Evolutionary conservation across 2,888 invertebrate genomes (phyloP).

Genomic region (Drosophila colorata): DNA sequence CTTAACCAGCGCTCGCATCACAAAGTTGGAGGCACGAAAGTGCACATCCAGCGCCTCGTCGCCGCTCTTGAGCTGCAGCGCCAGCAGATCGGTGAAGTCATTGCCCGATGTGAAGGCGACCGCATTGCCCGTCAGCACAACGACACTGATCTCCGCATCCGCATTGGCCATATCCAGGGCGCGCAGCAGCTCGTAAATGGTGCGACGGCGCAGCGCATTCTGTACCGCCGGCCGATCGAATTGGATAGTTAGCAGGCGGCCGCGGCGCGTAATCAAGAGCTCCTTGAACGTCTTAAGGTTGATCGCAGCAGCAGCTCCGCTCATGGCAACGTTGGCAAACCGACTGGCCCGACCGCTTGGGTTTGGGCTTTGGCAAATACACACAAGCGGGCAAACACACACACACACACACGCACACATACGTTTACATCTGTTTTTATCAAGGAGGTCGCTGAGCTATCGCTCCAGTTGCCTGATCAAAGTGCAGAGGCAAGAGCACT

Average conservation of each 20-base stretch:
- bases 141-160: constrained; percentile 89
- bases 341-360: constrained; percentile 36
- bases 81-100: constrained; percentile 57
- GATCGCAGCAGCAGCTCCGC: constrained; percentile 28
- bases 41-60: constrained; percentile 71
- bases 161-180: constrained; percentile 89
- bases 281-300: constrained; percentile 55
- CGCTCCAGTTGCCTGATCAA: constrained; percentile 35
- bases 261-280: constrained; percentile 77
- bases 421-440: constrained; percentile 24
- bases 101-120: constrained; percentile 69
- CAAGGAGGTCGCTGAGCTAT: constrained; percentile 45
- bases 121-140: constrained; percentile 89
- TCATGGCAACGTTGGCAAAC: constrained; percentile 39
- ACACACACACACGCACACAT: too few relatives aligned
- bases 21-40: constrained; percentile 72
- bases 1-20: constrained; percentile 88
- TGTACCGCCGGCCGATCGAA: constrained; percentile 91
- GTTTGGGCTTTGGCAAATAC: too few relatives aligned
- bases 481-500: constrained; percentile 28
- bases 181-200: constrained; percentile 89
- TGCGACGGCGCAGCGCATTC: constrained; percentile 91
- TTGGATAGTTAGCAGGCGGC: constrained; percentile 87
- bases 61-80: constrained; percentile 25
- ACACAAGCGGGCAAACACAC: too few relatives aligned